Conservation (phyloP, 2,113 vertebrate genomes). For the Triplophysa siluroides region DNA sequence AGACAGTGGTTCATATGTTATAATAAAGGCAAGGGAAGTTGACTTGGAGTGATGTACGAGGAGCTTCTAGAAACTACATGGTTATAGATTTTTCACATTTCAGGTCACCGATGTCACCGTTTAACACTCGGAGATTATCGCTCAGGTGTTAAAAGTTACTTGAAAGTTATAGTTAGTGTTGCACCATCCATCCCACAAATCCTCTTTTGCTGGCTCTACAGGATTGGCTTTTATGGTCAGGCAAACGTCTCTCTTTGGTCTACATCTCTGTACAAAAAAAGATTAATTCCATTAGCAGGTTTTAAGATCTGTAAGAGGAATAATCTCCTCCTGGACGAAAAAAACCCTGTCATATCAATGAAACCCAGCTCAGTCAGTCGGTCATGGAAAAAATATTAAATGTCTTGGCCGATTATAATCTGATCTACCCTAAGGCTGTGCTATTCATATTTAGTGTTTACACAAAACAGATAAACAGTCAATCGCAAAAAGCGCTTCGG, state of each 20-base stretch:
- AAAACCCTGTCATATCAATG: constrained; percentile 59
- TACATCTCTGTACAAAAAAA: constrained; percentile 51
- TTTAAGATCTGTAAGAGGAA: constrained; percentile 49
- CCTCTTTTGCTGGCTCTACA: neutral
- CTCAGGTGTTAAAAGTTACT: neutral
- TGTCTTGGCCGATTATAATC: constrained; percentile 67
- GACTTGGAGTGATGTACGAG: too few relatives aligned
- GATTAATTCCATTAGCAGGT: constrained; percentile 59
- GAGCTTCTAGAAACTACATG: too few relatives aligned
- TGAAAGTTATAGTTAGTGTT: neutral
- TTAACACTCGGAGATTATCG: neutral
- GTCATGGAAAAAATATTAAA: constrained; percentile 67
- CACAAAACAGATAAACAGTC: constrained; percentile 55
- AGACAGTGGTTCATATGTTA: too few relatives aligned
- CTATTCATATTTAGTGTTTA: constrained; percentile 62
- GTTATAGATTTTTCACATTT: neutral
- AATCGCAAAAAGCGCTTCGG: constrained; percentile 21
- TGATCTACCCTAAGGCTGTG: constrained; percentile 45
- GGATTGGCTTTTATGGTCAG: neutral
- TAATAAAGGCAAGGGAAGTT: too few relatives aligned
- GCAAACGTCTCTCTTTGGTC: constrained; percentile 49
- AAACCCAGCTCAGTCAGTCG: constrained; percentile 61
- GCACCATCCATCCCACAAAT: neutral
- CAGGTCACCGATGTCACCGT: neutral
- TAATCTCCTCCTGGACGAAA: constrained; percentile 68